These are phyloP conservation scores for Catostomus latipinnis DNA, from an alignment of 2,797 vertebrate species.

Conservation along the genomic window DNA sequence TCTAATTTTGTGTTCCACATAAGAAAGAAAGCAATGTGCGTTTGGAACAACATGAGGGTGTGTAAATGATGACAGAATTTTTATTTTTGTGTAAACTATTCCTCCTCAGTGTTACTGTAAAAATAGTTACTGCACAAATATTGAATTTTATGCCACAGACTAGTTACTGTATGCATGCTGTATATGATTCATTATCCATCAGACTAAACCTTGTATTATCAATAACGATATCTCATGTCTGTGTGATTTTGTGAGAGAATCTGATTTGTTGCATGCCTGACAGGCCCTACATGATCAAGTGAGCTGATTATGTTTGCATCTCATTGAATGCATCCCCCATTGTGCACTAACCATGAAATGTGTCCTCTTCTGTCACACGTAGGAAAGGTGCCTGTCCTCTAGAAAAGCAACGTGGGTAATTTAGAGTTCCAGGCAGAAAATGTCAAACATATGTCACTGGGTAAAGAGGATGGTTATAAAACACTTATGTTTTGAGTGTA, in stretches of 20 bases:
- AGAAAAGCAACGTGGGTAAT: conserved; percentile 41
- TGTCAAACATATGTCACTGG: conserved; percentile 42
- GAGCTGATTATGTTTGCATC: conserved; percentile 26
- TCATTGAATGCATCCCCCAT: conserved; percentile 12
- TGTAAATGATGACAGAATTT: background rate
- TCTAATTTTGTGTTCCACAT: too few relatives aligned
- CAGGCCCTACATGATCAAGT: background rate
- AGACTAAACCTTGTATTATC: background rate
- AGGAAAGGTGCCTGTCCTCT: conserved; percentile 4
- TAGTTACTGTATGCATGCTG: background rate
- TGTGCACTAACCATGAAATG: conserved; percentile 15
- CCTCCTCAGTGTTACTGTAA: background rate
- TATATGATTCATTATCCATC: background rate
- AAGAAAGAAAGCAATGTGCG: too few relatives aligned
- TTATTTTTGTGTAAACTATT: background rate
- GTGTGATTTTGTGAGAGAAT: background rate
- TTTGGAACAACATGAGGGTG: background rate
- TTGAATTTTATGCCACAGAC: background rate
- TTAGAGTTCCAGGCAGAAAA: conserved; percentile 49
- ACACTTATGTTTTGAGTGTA: background rate
- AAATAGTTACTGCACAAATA: too few relatives aligned
- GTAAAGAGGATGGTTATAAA: conserved; percentile 43
- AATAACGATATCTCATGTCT: background rate
- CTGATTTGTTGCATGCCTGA: conserved; percentile 6
- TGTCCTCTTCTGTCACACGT: conserved; percentile 27